Evolutionary conservation across 2,113 vertebrate genomes (phyloP), one percentile per base, ranked within the genome.

Genomic region (Euleptes europaea): DNA sequence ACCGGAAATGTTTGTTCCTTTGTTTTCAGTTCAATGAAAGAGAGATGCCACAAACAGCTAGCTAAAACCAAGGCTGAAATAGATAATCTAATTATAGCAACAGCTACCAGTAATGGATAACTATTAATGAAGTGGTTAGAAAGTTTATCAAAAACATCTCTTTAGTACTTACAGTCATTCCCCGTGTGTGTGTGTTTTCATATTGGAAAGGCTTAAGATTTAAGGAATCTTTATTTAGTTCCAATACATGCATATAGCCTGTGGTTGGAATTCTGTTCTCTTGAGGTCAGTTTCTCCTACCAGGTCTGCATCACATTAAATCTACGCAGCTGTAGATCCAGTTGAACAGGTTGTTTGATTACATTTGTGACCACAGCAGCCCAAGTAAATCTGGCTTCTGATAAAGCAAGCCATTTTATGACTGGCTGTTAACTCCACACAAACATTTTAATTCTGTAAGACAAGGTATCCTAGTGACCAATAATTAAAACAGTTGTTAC

Each of bases 321-420:
- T 88, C 77, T 38, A 92, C 78, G 84, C 80, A 92, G 66, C 40
- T 87, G 84, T 85, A 92, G 94, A 93, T 91, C 57, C 84, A 78
- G 88, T 81, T 63, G 83, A 82, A 83, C 87, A 33, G 72, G 70
- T 67, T 80, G 86, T 73, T 91, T 91, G 78, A 87, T 65, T 87
- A 57, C 35, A 82, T 71, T 81, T 80, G 79, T 72, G 80, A 83
- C 19, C 57, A 66, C 17, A 40, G 33, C 33, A 80, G n/a, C 51
- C 12, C 51, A 78, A 42, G 66, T 79, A 71, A 84, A 80, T 78
- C 51, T 88, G 54, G 5, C 65, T 74, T 66, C 54, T 88, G 86
- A 84, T 88, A n/a, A 23, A 88, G 42, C 40, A 47, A 74, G 35
- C 70, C 40, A n/a, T 13, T 42, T 72, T 72, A 23, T 60, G 71